Evolutionary conservation across 2,888 invertebrate genomes (phyloP).

Genomic region (Merodon equestris): DNA sequence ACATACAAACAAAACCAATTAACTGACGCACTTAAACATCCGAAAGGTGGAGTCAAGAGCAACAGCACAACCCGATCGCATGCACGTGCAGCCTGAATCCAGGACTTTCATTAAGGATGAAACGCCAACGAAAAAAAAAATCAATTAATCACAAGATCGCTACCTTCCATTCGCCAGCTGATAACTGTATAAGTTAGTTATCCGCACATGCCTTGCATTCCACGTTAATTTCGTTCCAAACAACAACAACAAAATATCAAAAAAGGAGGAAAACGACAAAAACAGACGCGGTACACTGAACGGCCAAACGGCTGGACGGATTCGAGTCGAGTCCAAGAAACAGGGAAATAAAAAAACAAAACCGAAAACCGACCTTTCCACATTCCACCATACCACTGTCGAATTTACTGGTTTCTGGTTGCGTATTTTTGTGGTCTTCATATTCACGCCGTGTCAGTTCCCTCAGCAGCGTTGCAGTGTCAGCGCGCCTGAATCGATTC

Average conservation of each 20-base stretch:
- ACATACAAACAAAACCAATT: slow-evolving; percentile 33
- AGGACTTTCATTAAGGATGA: slow-evolving; percentile 24
- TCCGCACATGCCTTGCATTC: slow-evolving; percentile 60
- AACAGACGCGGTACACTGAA: slow-evolving; percentile 36
- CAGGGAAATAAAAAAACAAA: slow-evolving; percentile 7
- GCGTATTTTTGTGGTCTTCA: slow-evolving; percentile 32
- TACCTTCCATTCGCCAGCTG: slow-evolving; percentile 37
- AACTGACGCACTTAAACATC: slow-evolving; percentile 16
- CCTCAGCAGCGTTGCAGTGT: slow-evolving; percentile 53
- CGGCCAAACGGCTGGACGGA: slow-evolving; percentile 35
- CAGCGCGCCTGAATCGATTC: too few relatives aligned
- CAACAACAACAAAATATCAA: neutral
- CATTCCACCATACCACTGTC: slow-evolving; percentile 63
- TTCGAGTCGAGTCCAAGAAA: too few relatives aligned
- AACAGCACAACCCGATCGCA: neutral
- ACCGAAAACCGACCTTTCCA: slow-evolving; percentile 54
- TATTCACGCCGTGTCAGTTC: slow-evolving; percentile 18
- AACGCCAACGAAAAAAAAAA: slow-evolving; percentile 18
- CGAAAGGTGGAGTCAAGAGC: slow-evolving; percentile 1
- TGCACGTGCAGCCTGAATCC: slow-evolving; percentile 1
- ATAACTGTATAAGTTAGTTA: slow-evolving; percentile 63
- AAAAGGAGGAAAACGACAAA: slow-evolving; percentile 25
- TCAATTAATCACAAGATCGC: slow-evolving; percentile 56
- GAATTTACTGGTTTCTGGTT: slow-evolving; percentile 61
- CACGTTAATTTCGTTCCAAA: slow-evolving; percentile 43